Base-by-base conservation (phyloP, 2,888 invertebrate genomes). In the Thera obeliscata region DNA sequence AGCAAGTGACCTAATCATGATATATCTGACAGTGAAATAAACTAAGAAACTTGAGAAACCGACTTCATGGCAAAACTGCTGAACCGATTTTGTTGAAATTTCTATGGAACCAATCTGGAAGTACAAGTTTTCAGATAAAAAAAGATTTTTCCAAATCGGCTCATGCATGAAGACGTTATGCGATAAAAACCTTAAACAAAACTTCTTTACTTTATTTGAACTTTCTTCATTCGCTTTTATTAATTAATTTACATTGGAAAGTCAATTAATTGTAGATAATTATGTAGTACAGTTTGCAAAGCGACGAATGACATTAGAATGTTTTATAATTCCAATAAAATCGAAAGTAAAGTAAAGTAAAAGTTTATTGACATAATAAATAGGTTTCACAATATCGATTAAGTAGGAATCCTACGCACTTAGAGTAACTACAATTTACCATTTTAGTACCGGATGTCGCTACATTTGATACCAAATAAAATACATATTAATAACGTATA, bases 311-410 rank as follows among this genome's bases (percentile, higher is more conserved):
- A 71, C 73, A 80, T 64, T 52, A 69, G 63, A 74, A 72, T 74
- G 67, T 77, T 84, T 84, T 81, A 84, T 77, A 75, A 75, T 69
- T 48, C 58, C 74, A 81, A 81, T 85, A 83, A 85, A 84, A 77
- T 77, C 76, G 79, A 80, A 85, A 82, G 79, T 22, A 22, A 22
- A 82, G 79, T 22, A 22, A 22, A 22, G 22, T 22, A 22, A 22
- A 22, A 22, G 22, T 22, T 22, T 22, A 22, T 22, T 22, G 22
- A 22, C 22, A 22, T 22, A 22, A 22, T 22, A 22, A 22, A 22
- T 22, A 22, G 22, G 22, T 22, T 22, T 22, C 1, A 22, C 22
- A 22, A 22, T 22, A 22, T 22, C 22, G 22, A 22, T 22, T 22
- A 22, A 22, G 22, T 78, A 72, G 77, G 76, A 81, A 81, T 79